A percentile compares a stretch with the other conserved stretches of the same genome.
Evolutionary conservation across 2,888 invertebrate genomes (phyloP).

Genomic region (Caenorhabditis becei): DNA sequence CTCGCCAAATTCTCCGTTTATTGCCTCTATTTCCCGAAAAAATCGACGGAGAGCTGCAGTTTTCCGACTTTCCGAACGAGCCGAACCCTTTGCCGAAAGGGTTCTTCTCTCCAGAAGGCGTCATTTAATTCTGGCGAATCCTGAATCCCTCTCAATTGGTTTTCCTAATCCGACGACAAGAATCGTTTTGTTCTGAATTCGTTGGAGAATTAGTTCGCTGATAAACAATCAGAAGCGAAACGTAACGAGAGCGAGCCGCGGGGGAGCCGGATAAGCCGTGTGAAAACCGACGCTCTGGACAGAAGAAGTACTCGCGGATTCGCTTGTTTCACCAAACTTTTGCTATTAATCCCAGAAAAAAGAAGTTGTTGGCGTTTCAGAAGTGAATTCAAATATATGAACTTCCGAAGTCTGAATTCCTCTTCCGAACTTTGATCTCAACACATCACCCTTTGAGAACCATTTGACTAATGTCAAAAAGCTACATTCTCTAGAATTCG

Average conservation of each 20-base stretch:
- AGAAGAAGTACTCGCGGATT: not conserved
- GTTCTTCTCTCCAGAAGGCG: no score
- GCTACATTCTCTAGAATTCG: no score
- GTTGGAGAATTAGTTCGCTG: not conserved
- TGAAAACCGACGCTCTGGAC: not conserved
- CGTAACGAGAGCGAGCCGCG: not conserved
- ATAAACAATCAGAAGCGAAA: conserved; percentile 4
- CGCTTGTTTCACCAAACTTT: conserved; percentile 1
- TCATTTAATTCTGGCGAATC: not conserved
- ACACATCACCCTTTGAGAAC: no score
- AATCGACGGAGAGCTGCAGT: not conserved
- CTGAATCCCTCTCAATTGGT: not conserved
- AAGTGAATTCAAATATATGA: no score
- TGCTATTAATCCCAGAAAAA: not conserved
- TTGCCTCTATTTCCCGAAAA: conserved; percentile 6
- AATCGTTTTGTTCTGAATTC: not conserved
- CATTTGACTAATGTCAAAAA: no score
- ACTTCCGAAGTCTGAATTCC: no score
- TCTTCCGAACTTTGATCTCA: no score
- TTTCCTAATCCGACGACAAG: not conserved
- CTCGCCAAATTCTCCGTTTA: not conserved
- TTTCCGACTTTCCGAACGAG: not conserved
- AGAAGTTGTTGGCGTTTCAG: no score
- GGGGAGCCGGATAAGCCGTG: conserved; percentile 6
- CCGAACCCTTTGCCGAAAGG: no score